phyloP scores from a whole-genome alignment of 2,888 invertebrate species.

The Hydrotaea diabolus region DNA sequence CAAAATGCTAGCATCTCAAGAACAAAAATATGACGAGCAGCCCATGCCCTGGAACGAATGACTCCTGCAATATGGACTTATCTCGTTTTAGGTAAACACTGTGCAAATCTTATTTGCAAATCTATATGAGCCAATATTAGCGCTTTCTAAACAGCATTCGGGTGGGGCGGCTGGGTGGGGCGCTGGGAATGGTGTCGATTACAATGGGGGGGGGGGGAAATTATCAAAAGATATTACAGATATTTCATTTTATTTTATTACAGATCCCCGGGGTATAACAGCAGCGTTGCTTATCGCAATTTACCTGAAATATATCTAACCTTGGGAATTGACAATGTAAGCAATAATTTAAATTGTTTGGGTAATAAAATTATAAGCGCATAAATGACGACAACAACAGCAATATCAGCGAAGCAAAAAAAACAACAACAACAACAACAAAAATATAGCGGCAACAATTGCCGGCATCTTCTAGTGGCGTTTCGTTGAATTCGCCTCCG shows the following conservation, averaged over 20 bases:
- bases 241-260: constrained; percentile 54
- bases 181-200: background rate
- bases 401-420: background rate
- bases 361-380: constrained; percentile 53
- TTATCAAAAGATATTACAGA: constrained; percentile 44
- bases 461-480: background rate
- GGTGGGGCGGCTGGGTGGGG: background rate
- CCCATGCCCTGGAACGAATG: too few species aligned
- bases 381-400: constrained; percentile 17
- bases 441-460: too few species aligned
- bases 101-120: background rate
- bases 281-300: constrained; percentile 27
- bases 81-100: background rate
- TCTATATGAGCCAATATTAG: background rate
- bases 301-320: constrained; percentile 40
- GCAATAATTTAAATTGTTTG: constrained; percentile 53
- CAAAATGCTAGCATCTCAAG: too few species aligned
- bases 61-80: background rate
- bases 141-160: background rate
- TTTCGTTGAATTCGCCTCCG: background rate
- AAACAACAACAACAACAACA: background rate
- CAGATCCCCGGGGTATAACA: constrained; percentile 17
- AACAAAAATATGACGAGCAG: too few species aligned
- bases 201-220: too few species aligned
- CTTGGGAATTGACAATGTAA: constrained; percentile 50